A percentile compares a stretch with the other conserved stretches of the same genome.
phyloP scores from a whole-genome alignment of 2,113 vertebrate genomes.

The Cololabis saira region DNA sequence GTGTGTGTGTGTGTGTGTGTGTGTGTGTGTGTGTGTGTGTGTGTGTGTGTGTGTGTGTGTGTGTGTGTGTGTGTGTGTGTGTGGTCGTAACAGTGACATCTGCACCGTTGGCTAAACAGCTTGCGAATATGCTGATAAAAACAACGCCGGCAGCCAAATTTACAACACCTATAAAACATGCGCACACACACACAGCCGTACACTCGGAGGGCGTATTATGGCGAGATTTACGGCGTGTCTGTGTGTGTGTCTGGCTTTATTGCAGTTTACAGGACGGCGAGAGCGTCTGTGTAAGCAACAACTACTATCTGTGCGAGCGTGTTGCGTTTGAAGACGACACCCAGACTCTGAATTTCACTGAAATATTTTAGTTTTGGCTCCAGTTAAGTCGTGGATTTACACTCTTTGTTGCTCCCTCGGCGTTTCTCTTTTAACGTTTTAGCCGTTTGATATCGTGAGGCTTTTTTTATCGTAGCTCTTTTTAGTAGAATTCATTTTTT shows the following conservation, averaged over 20 bases:
- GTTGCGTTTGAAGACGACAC: constrained; percentile 33
- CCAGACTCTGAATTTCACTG: constrained; percentile 22
- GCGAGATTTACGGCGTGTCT: constrained; percentile 72
- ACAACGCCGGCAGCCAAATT: constrained; percentile 79
- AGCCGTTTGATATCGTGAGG: background rate
- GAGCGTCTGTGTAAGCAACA: constrained; percentile 77
- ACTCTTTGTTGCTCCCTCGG: background rate
- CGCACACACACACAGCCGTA: constrained; percentile 45
- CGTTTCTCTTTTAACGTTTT: too few species aligned
- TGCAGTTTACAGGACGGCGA: constrained; percentile 74
- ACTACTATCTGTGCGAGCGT: constrained; percentile 44
- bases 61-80: constrained; percentile 54
- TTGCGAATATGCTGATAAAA: constrained; percentile 83
- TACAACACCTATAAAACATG: constrained; percentile 77
- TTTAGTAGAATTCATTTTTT: background rate
- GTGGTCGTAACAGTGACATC: constrained; percentile 79
- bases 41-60: constrained; percentile 18
- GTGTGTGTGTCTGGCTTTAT: constrained; percentile 77
- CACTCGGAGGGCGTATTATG: constrained; percentile 72
- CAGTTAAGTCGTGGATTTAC: constrained; percentile 18
- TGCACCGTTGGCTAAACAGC: constrained; percentile 82
- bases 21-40: constrained; percentile 26
- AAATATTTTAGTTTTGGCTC: constrained; percentile 27
- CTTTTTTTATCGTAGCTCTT: background rate
- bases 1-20: constrained; percentile 51